Conservation (phyloP, 2,888 invertebrate species). For the Pristionchus japonicus region DNA sequence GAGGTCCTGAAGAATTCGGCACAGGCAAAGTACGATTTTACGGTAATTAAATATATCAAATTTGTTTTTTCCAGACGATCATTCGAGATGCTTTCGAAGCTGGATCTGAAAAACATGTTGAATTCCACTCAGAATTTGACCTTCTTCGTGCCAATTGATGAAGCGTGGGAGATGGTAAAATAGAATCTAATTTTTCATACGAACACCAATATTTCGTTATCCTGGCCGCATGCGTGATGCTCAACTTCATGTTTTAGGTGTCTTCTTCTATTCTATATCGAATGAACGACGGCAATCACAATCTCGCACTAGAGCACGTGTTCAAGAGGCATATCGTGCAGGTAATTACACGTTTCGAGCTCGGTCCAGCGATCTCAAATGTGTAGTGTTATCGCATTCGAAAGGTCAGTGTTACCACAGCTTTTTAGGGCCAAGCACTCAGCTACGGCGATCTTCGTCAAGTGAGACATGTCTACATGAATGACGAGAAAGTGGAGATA, state of each 20-base stretch:
- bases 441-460: slow-evolving; percentile 73
- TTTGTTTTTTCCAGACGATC: slow-evolving; percentile 66
- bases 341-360: too few relatives aligned
- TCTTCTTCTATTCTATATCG: slow-evolving; percentile 63
- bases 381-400: too few relatives aligned
- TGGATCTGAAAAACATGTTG: slow-evolving; percentile 72
- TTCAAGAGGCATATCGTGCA: slow-evolving; percentile 90
- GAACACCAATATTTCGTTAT: too few relatives aligned
- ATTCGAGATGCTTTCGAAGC: slow-evolving; percentile 68
- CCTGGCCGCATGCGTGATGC: too few relatives aligned
- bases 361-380: too few relatives aligned
- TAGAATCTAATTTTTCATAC: not conserved
- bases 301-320: slow-evolving; percentile 73
- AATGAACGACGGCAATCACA: slow-evolving; percentile 74
- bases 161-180: slow-evolving; percentile 85
- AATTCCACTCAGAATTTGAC: slow-evolving; percentile 85
- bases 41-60: not conserved
- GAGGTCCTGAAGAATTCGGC: slow-evolving; percentile 73
- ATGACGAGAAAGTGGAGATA: slow-evolving; percentile 74
- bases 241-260: slow-evolving; percentile 50
- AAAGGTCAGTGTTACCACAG: too few relatives aligned
- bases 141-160: slow-evolving; percentile 91
- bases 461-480: slow-evolving; percentile 75
- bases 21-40: not conserved
- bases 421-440: slow-evolving; percentile 64